Evolutionary conservation across 2,888 invertebrate species (phyloP), one percentile per base, ranked within the genome.

Genomic region (Neoascia interrupta): DNA sequence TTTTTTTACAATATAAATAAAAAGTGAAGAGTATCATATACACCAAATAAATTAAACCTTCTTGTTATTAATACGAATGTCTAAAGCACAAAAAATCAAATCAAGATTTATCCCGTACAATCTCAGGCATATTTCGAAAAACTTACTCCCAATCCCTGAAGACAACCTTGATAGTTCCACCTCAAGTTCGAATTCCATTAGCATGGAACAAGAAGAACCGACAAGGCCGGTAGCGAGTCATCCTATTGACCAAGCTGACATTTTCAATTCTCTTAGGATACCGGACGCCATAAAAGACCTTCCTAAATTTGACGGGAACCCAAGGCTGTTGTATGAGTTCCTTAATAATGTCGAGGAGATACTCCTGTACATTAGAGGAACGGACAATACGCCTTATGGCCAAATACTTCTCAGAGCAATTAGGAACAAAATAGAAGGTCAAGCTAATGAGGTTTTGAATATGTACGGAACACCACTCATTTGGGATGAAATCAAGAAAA

Each of bases 401-500:
- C 31, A 31, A 31, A 31, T 31, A 31, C n/a, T 31, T 8, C 31
- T 31, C 31, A 31, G 31, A 31, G 31, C 31, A 3, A 31, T 31
- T n/a, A 8, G 31, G 8, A 31, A 6, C 31, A 31, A 31, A 31
- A n/a, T 31, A 3, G 31, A 31, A n/a, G 31, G 31, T n/a, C 31
- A 31, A 31, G 31, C 31, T 3, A 31, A 31, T n/a, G 31, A 31
- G 31, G 31, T 31, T n/a, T n/a, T 31, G 10, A 31, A 31, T 31
- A 31, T 31, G 31, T 31, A 31, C 31, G 31, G 31, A 31, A 31
- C 31, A n/a, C 31, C 31, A 8, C 31, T 31, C 3, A 4, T 31
- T n/a, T 31, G 31, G 31, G 81, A 82, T 28, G 63, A 66, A 2
- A 79, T 81, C 6, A 80, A 73, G 69, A n/a, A 61, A 5, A 82